A percentile compares a stretch with the other conserved stretches of the same genome.
These are phyloP conservation scores for Panurus biarmicus DNA, from an alignment of 2,113 vertebrate genomes.

Conservation along the genomic window DNA sequence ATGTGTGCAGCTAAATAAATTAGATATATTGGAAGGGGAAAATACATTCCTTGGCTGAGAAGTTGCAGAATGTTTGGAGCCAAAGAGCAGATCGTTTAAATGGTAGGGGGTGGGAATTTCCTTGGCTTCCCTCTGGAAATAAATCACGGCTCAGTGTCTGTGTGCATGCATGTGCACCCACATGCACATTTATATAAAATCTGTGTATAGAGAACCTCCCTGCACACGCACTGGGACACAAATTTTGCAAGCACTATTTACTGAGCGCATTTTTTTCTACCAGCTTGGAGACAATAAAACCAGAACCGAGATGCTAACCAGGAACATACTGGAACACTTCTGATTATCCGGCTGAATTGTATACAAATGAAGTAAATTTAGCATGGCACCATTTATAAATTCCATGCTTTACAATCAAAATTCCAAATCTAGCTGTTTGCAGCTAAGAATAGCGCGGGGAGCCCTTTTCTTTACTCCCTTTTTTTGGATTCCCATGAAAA, in stretches of 20 bases:
- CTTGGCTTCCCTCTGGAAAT: constrained; percentile 38
- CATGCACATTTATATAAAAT: background rate
- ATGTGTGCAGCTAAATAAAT: constrained; percentile 29
- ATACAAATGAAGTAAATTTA: constrained; percentile 60
- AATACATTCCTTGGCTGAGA: constrained; percentile 47
- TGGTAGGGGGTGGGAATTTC: constrained; percentile 48
- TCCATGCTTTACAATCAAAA: constrained; percentile 55
- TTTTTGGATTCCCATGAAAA: constrained; percentile 67
- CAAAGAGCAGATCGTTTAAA: constrained; percentile 21
- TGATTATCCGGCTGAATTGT: constrained; percentile 10
- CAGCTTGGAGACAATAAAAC: constrained; percentile 44
- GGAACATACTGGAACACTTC: background rate
- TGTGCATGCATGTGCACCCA: background rate
- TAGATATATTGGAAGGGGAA: background rate
- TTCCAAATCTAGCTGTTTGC: constrained; percentile 52
- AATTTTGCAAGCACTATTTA: constrained; percentile 28
- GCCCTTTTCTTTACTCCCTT: constrained; percentile 29
- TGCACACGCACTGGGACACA: background rate
- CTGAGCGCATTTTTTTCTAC: background rate
- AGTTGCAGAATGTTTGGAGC: background rate
- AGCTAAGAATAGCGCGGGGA: constrained; percentile 65
- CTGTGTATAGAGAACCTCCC: background rate
- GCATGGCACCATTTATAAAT: constrained; percentile 54
- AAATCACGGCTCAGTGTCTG: constrained; percentile 31
- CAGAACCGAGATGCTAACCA: constrained; percentile 32